phyloP scores from a whole-genome alignment of 2,797 vertebrate genomes.

The Craterocephalus amniculus region DNA sequence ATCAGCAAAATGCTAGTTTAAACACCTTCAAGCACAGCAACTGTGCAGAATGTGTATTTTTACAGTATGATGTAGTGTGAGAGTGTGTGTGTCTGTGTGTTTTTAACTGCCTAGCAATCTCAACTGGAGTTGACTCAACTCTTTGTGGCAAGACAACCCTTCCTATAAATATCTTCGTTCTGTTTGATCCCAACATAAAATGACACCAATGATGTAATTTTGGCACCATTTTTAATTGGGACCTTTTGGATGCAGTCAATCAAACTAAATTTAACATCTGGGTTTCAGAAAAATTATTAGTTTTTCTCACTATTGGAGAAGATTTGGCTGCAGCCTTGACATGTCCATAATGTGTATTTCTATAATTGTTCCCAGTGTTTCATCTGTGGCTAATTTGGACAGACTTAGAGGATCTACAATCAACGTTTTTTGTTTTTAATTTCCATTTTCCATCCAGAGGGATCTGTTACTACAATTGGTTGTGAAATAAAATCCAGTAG shows the following conservation, averaged over 20 bases:
- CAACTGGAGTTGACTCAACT: conserved; percentile 7
- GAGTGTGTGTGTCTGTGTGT: background rate
- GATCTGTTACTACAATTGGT: background rate
- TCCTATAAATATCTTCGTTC: conserved; percentile 5
- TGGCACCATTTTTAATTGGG: background rate
- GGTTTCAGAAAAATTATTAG: background rate
- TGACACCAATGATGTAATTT: background rate
- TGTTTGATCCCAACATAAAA: conserved; percentile 18
- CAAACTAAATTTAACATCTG: background rate
- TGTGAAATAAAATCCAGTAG: conserved; percentile 18
- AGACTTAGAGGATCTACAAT: background rate
- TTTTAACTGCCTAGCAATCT: conserved; percentile 17
- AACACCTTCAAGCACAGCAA: conserved; percentile 12
- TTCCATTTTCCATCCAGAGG: background rate
- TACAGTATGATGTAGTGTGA: conserved; percentile 4
- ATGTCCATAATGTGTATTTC: background rate
- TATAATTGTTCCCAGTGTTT: background rate
- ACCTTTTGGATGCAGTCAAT: background rate
- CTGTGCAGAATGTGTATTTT: conserved; percentile 22
- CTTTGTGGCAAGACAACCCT: background rate
- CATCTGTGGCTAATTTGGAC: background rate
- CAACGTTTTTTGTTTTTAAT: background rate
- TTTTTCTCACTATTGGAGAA: background rate
- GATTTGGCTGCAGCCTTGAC: background rate
- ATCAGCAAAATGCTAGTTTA: conserved; percentile 7